Conservation (phyloP, 2,888 invertebrate species). For the Tryphoninae sp. region DNA sequence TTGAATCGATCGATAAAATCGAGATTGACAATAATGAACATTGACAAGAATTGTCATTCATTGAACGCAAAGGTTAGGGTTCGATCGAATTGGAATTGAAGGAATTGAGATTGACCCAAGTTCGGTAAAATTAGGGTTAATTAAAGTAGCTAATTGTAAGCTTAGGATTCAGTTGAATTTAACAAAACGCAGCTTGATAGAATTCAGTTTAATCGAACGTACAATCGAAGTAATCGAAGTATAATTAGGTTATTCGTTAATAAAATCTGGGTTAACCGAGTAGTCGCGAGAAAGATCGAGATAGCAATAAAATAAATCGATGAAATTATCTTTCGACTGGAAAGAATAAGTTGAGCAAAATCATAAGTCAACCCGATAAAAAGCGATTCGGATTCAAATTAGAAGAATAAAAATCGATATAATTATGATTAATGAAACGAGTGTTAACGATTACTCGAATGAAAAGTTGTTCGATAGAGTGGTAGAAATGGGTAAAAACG, state of each 20-base stretch:
- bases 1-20: not conserved
- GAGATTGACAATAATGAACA: not conserved
- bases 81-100: not conserved
- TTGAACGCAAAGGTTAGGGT: not conserved
- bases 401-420: not conserved
- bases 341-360: not conserved
- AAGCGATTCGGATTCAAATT: not conserved
- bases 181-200: too few species aligned
- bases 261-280: not conserved
- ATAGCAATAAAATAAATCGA: not conserved
- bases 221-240: too few species aligned
- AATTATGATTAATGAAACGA: not conserved
- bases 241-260: too few species aligned
- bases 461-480: not conserved
- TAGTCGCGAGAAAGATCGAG: not conserved
- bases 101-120: not conserved
- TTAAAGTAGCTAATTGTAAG: too few species aligned
- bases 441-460: not conserved
- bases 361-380: not conserved
- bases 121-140: too few species aligned
- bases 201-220: too few species aligned
- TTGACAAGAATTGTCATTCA: not conserved
- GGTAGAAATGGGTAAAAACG: not conserved
- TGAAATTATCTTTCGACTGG: too few species aligned
- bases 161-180: too few species aligned